A percentile compares a stretch with the other conserved stretches of the same genome.
phyloP scores from a whole-genome alignment of 2,888 invertebrate species.

The Drosophila glabriapex region DNA sequence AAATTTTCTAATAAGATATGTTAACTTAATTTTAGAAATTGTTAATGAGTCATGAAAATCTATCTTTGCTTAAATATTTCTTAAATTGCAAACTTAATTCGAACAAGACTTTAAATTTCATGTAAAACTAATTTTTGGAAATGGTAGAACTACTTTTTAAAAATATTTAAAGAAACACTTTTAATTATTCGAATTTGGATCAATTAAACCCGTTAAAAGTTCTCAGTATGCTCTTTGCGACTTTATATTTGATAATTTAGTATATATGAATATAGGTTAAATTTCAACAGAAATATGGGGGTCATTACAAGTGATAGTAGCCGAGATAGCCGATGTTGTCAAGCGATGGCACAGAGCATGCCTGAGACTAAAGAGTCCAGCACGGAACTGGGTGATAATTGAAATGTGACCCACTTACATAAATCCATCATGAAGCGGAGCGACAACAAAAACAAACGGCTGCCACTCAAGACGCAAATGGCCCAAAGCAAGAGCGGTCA shows the following conservation, averaged over 20 bases:
- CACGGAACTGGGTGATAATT: slow-evolving; percentile 76
- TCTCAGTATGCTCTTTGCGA: neutral
- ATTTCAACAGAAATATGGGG: neutral
- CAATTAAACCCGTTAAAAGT: neutral
- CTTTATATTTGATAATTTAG: neutral
- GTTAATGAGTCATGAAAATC: neutral
- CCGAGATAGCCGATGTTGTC: slow-evolving; percentile 9
- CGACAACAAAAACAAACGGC: slow-evolving; percentile 47
- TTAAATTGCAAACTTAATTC: neutral
- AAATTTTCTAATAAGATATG: neutral
- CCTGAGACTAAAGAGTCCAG: slow-evolving; percentile 68
- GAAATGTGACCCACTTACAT: slow-evolving; percentile 73
- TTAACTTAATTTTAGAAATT: neutral
- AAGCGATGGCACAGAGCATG: slow-evolving; percentile 39
- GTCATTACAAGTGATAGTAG: neutral
- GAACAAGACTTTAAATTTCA: neutral
- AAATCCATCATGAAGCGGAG: slow-evolving; percentile 19
- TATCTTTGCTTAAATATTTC: neutral
- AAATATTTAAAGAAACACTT: neutral
- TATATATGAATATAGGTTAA: neutral
- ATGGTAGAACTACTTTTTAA: no score
- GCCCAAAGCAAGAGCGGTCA: neutral
- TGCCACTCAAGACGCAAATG: slow-evolving; percentile 34
- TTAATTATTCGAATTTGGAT: neutral
- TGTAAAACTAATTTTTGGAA: neutral